Evolutionary conservation across 2,888 invertebrate species (phyloP), one percentile per base, ranked within the genome.

Genomic region (Mesorhabditis spiculigera): DNA sequence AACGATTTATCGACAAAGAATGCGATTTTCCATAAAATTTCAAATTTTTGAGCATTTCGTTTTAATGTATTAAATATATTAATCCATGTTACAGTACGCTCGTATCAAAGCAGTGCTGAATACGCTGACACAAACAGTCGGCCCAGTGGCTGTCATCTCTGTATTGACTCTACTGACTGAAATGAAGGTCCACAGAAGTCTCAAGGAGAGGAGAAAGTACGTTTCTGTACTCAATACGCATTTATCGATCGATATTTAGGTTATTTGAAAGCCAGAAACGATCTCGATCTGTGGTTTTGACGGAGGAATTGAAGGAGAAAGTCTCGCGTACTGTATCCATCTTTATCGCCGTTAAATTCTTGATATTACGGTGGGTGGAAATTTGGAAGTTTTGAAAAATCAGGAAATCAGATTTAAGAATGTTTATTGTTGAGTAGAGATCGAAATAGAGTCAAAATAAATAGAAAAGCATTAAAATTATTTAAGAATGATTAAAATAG

Each of bases 341-440:
- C 42, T 84, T 84, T 68, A 84, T 84, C 68, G 83, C 83, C 5
- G 75, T 83, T 71, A 84, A 84, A 66, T 84, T 84, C 65, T 72
- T 84, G 5, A 82, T 84, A 63, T 73, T 84, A 10, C 73, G 83
- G 83, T 78, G 8, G 45, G 69, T 61, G 41, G 0, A 6, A 5
- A 41, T 50, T 41, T 50, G n/a, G 6, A 42, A 65, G 50, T 4
- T 67, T 50, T 67, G 5, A 50, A 50, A 50, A 10, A 50, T 50
- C 50, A 13, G n/a, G 50, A 50, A 13, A 50, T 50, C 50, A 50
- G 13, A 50, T 50, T 50, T 50, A n/a, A n/a, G n/a, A n/a, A n/a
- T n/a, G n/a, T 28, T 28, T 28, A 28, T 28, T 28, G 3, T 28
- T 28, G 28, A 28, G 28, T 28, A 28, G 28, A 28, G 28, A 28